Base-by-base conservation (phyloP, 2,888 invertebrate species). In the Charanyca ferruginea region DNA sequence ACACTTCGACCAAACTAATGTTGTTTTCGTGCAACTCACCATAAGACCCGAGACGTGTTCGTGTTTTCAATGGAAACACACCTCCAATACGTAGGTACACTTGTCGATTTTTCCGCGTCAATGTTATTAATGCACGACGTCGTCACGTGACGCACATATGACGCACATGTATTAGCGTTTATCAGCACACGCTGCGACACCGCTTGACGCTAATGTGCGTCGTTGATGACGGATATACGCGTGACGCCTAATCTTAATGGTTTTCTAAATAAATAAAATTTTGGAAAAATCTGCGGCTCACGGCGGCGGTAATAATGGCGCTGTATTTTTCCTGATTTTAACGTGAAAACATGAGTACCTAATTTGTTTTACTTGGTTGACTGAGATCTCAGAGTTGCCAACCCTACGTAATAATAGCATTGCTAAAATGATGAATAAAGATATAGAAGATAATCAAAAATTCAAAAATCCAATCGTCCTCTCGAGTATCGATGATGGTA, bases 21-120 rank as follows among this genome's bases (percentile, higher is more conserved):
- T n/a, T n/a, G n/a, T n/a, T n/a, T n/a, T n/a, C n/a, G n/a, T n/a
- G n/a, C n/a, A n/a, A n/a, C n/a, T n/a, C n/a, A n/a, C n/a, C n/a
- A n/a, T n/a, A 38, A 38, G 35, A 38, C 3, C 35, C 2, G 13
- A 11, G 2, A 22, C 69, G 51, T 64, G 3, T n/a, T 0, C 55
- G 41, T 35, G 1, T 1, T 8, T 0, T 11, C 66, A 87, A 85
- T 83, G 92, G 83, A 85, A 86, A 88, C 88, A 67, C 64, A 57
- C 71, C n/a, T 3, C 69, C 76, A 74, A 85, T 86, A 83, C 83
- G 83, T 41, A 48, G n/a, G 25, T 83, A 85, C 84, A 87, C 84
- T 80, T 74, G 79, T 85, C 86, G 88, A 93, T 94, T 93, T 94
- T 93, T 93, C 89, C 88, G 84, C 85, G 90, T 90, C 90, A 89